Percentiles rank a stretch among this genome's conserved stretches.
Conservation (phyloP, 2,888 invertebrate species). For the Elmis aenea region DNA sequence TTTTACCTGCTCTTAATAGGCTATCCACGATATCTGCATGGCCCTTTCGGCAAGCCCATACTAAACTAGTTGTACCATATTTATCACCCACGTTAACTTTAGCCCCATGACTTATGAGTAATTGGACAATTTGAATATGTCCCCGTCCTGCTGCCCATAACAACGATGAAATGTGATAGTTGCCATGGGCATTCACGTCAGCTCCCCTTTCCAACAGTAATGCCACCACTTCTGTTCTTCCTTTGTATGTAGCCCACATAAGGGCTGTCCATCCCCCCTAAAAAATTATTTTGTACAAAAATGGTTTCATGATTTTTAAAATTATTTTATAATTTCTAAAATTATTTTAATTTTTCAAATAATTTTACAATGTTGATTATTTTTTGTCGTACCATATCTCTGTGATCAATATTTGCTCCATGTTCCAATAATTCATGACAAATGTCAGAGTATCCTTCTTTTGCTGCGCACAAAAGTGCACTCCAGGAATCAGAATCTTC, state of each 20-base stretch:
- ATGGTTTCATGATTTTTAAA: conserved; percentile 1
- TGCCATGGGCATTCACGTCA: conserved; percentile 92
- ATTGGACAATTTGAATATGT: conserved; percentile 76
- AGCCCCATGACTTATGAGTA: conserved; percentile 79
- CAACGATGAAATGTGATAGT: conserved; percentile 88
- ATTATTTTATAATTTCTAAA: neutral
- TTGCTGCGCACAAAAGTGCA: conserved; percentile 83
- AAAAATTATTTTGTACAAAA: conserved; percentile 16
- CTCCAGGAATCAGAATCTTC: conserved; percentile 94
- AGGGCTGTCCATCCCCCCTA: conserved; percentile 96
- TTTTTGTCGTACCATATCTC: conserved; percentile 41
- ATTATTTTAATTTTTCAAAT: neutral
- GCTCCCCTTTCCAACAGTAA: conserved; percentile 80
- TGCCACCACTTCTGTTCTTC: conserved; percentile 64
- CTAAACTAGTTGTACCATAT: conserved; percentile 93
- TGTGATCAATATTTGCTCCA: conserved; percentile 79
- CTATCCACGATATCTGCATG: conserved; percentile 77
- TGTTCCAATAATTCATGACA: conserved; percentile 78
- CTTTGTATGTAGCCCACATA: conserved; percentile 98
- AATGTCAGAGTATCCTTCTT: conserved; percentile 79
- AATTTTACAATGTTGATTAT: conserved; percentile 4
- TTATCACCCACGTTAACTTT: conserved; percentile 95
- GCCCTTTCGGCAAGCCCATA: conserved; percentile 94
- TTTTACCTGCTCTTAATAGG: conserved; percentile 72
- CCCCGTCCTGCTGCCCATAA: conserved; percentile 96